Evolutionary conservation across 1,140 invertebrate genomes (phyloP).

Genomic region (Halyomorpha halys): DNA sequence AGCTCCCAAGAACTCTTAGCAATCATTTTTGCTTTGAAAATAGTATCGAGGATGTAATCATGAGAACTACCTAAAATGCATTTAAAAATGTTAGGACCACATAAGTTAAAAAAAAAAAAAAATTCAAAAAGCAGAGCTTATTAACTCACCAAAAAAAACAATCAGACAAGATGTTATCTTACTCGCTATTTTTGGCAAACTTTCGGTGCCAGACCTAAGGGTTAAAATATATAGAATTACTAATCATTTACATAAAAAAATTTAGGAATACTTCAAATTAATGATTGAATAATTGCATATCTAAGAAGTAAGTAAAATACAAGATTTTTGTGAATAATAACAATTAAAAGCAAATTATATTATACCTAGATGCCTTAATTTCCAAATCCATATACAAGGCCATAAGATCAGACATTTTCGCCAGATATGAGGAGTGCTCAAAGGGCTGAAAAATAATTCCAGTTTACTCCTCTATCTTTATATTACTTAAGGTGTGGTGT

Average conservation of each 20-base stretch:
- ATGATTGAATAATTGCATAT: not conserved
- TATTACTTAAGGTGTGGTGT: not conserved
- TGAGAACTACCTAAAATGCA: slow-evolving; percentile 30
- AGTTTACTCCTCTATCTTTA: slow-evolving; percentile 15
- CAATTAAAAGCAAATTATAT: slow-evolving; percentile 1
- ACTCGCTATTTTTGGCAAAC: slow-evolving; percentile 37
- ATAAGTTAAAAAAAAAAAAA: not conserved
- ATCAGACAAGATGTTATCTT: slow-evolving; percentile 39
- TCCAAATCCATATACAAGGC: slow-evolving; percentile 42
- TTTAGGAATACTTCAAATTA: not conserved
- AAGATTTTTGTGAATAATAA: not conserved
- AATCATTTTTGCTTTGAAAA: slow-evolving; percentile 30
- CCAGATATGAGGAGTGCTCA: slow-evolving; percentile 37
- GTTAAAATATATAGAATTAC: slow-evolving; percentile 15
- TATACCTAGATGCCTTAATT: slow-evolving; percentile 37
- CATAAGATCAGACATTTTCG: slow-evolving; percentile 40
- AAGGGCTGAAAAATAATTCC: slow-evolving; percentile 33
- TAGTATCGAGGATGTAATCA: slow-evolving; percentile 31
- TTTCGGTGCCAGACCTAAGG: slow-evolving; percentile 35
- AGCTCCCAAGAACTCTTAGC: slow-evolving; percentile 30
- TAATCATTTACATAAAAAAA: not conserved
- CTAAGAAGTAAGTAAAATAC: not conserved
- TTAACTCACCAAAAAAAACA: slow-evolving; percentile 39
- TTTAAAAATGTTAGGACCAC: slow-evolving; percentile 6
- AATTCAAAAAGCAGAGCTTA: not conserved